Percentiles rank a stretch among this genome's conserved stretches.
These are phyloP conservation scores for Limosa lapponica DNA, from an alignment of 2,797 vertebrate species.

Conservation along the genomic window DNA sequence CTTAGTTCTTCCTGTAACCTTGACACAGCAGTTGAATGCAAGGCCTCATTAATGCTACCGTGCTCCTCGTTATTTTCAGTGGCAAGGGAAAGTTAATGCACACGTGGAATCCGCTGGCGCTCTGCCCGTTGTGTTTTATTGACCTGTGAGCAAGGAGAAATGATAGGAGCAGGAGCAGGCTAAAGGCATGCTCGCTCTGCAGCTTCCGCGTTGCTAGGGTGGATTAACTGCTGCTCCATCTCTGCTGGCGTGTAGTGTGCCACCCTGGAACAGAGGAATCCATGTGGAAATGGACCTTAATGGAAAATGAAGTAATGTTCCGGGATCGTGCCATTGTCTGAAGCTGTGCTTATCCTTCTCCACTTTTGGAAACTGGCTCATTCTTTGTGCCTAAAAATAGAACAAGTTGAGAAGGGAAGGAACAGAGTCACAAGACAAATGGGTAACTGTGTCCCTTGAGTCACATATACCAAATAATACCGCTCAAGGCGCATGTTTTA, in stretches of 20 bases:
- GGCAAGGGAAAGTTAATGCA: background rate
- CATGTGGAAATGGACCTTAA: background rate
- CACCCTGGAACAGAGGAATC: background rate
- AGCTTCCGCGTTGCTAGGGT: background rate
- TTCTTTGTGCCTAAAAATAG: conserved; percentile 61
- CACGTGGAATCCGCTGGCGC: background rate
- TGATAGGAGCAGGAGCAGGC: background rate
- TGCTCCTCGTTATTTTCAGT: conserved; percentile 4
- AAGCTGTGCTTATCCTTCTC: conserved; percentile 27
- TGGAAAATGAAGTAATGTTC: conserved; percentile 40
- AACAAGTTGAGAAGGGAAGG: background rate
- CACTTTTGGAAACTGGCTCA: conserved; percentile 40
- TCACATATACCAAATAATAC: background rate
- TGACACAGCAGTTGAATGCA: background rate
- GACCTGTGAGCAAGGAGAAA: background rate
- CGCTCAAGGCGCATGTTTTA: background rate
- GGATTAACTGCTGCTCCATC: background rate
- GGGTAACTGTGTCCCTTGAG: background rate
- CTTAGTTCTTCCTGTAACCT: background rate
- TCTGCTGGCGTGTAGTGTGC: background rate
- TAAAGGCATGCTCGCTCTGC: background rate
- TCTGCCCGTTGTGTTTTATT: background rate
- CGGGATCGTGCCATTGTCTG: conserved; percentile 37
- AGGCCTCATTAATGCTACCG: background rate
- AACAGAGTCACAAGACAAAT: conserved; percentile 14